Evolutionary conservation across 1,140 invertebrate genomes (phyloP), one percentile per base, ranked within the genome.

Genomic region (Rhopalosiphum padi): DNA sequence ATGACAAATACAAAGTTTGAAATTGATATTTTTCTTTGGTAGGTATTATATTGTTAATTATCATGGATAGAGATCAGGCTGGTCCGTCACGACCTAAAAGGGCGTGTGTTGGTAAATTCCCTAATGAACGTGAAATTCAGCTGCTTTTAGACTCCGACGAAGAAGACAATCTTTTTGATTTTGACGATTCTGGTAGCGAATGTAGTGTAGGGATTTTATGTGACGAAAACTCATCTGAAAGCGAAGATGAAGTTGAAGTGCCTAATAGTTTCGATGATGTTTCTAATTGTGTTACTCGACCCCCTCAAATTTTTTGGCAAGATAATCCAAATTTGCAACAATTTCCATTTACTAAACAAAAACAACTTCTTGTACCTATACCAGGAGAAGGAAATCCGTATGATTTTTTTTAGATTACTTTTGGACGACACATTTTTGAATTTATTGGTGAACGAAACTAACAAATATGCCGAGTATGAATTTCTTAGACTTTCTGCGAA

Each of bases 351-450:
- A n/a, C 30, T n/a, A 68, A 51, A 89, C 48, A 89, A 89, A 51
- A 89, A 51, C 46, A 89, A 30, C 35, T 90, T 22, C 37, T 90
- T 51, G 88, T 90, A 4, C 88, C 88, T n/a, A 90, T 90, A 90
- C 88, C 88, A 53, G 48, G 88, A 22, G 88, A 90, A 35, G 88
- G 88, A 55, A 55, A 53, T 37, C 48, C n/a, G 18, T 43, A 37
- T 55, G 88, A 90, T n/a, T 90, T 90, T 55, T 89, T 90, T 53
- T 37, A 51, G 30, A 89, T 46, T 90, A 3, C 23, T 90, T 30
- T 87, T 53, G 15, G 35, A 90, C 9, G 51, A 90, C 43, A 46
- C 43, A 46, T 87, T 87, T 46, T 46, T 87, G n/a, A 87, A 87
- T 37, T 87, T 87, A 87, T 48, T 87, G 35, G 85, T 48, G 2